These are phyloP conservation scores for Tinamus guttatus DNA, from an alignment of 2,113 vertebrate genomes.

Conservation along the genomic window DNA sequence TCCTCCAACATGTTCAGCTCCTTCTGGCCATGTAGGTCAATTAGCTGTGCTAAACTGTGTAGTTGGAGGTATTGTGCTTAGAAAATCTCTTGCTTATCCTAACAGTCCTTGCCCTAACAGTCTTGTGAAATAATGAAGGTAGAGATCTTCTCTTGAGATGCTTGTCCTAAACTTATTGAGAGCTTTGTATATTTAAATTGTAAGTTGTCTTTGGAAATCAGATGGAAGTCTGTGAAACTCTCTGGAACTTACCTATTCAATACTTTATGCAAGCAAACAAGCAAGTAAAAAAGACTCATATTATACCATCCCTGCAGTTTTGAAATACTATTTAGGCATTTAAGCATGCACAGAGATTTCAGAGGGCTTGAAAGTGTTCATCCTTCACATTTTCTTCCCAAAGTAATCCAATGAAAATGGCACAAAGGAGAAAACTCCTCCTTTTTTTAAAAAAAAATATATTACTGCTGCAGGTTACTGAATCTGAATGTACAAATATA, in stretches of 20 bases:
- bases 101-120: not conserved
- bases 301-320: not conserved
- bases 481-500: not conserved
- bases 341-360: not conserved
- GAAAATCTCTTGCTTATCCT: not conserved
- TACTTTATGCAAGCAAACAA: not conserved
- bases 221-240: not conserved
- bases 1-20: not conserved
- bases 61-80: not conserved
- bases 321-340: not conserved
- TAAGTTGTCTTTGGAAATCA: not conserved
- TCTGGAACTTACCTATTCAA: not conserved
- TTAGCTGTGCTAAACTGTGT: not conserved
- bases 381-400: not conserved
- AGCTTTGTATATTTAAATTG: not conserved
- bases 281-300: not conserved
- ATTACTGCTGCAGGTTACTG: not conserved
- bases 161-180: not conserved
- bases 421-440: not conserved
- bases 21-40: not conserved
- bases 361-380: not conserved
- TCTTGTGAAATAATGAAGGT: not conserved
- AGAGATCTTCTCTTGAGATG: not conserved
- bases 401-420: not conserved
- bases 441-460: not conserved